phyloP scores from a whole-genome alignment of 2,888 invertebrate genomes.

The Cephonodes hylas region DNA sequence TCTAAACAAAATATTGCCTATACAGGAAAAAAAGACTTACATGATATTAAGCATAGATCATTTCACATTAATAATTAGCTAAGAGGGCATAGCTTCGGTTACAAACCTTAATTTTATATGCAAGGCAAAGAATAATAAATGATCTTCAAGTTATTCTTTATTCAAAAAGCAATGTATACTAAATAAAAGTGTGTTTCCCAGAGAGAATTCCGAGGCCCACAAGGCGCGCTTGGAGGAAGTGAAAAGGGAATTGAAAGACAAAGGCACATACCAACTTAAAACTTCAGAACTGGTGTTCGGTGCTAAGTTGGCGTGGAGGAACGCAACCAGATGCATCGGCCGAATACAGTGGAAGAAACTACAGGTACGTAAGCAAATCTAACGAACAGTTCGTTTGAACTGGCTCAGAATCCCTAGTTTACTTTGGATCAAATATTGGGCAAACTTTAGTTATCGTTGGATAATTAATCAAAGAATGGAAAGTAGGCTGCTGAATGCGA shows the following conservation, averaged over 20 bases:
- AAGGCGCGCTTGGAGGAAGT: slow-evolving; percentile 89
- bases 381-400: background rate
- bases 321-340: slow-evolving; percentile 95
- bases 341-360: slow-evolving; percentile 98
- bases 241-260: slow-evolving; percentile 85
- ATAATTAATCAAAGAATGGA: too few relatives aligned
- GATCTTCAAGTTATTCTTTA: background rate
- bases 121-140: background rate
- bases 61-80: too few relatives aligned
- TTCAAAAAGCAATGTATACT: background rate
- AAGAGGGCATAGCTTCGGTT: too few relatives aligned
- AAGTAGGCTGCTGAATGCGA: too few relatives aligned
- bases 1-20: too few relatives aligned
- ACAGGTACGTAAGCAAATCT: slow-evolving; percentile 85
- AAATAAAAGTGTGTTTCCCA: slow-evolving; percentile 44
- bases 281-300: slow-evolving; percentile 96
- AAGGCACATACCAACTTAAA: slow-evolving; percentile 93
- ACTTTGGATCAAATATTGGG: background rate
- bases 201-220: slow-evolving; percentile 90
- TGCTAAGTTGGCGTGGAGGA: slow-evolving; percentile 96
- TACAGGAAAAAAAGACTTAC: too few relatives aligned
- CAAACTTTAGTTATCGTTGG: too few relatives aligned
- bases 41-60: too few relatives aligned
- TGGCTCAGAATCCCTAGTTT: too few relatives aligned
- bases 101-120: too few relatives aligned